Conservation (phyloP, 2,113 vertebrate species). For the Rafetus swinhoei region DNA sequence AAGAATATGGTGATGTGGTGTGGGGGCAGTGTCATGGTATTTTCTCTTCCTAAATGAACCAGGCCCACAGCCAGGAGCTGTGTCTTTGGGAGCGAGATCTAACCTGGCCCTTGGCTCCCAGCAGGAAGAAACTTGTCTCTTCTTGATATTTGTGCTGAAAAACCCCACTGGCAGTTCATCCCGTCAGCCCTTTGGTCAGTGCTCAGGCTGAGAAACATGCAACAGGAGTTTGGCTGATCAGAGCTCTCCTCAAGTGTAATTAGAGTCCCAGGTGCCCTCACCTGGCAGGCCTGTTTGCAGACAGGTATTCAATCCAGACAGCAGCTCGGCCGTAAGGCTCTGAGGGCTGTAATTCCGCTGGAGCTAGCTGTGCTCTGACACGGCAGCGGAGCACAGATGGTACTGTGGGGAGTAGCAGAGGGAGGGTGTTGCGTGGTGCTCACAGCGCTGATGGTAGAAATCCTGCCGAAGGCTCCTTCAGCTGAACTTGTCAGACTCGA, state of each 20-base stretch:
- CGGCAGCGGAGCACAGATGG: neutral
- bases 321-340: neutral
- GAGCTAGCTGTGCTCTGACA: accelerated
- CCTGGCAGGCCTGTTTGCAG: accelerated
- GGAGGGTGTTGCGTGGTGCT: neutral
- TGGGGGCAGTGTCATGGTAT: too few species aligned
- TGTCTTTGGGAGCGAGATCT: too few species aligned
- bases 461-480: neutral
- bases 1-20: too few species aligned
- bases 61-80: neutral
- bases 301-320: neutral
- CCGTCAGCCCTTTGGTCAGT: accelerated
- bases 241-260: neutral
- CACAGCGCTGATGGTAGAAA: neutral
- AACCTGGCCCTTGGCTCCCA: neutral
- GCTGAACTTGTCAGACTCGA: neutral
- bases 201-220: neutral
- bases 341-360: neutral
- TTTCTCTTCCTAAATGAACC: neutral
- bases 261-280: neutral
- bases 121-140: neutral
- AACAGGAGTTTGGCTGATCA: neutral
- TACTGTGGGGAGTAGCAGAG: neutral
- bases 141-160: neutral
- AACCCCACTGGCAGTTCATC: neutral